Conservation (phyloP, 2,888 invertebrate species). For the Drosophila planitibia region DNA sequence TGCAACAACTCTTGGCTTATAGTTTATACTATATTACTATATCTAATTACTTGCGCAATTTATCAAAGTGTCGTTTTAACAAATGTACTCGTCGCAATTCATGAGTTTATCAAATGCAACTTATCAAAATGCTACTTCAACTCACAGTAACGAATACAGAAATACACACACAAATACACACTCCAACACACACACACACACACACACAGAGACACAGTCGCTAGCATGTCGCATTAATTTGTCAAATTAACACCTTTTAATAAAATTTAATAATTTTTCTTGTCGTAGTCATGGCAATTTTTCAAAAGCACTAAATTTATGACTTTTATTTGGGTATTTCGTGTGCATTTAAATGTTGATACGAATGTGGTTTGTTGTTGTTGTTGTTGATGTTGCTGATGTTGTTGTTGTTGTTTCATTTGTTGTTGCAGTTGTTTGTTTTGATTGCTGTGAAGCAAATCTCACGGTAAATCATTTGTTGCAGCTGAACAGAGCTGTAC, state of each 20-base stretch:
- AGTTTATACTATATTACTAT: background rate
- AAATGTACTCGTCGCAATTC: constrained; percentile 24
- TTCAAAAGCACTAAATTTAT: constrained; percentile 73
- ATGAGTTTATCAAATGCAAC: constrained; percentile 29
- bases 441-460: constrained; percentile 50
- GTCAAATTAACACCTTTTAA: constrained; percentile 78
- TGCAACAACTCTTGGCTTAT: background rate
- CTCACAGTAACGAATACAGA: background rate
- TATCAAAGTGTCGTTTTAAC: constrained; percentile 6
- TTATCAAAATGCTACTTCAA: constrained; percentile 6
- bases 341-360: constrained; percentile 46
- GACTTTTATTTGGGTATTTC: constrained; percentile 55
- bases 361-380: constrained; percentile 14
- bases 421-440: constrained; percentile 7
- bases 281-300: constrained; percentile 51
- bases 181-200: constrained; percentile 10
- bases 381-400: background rate
- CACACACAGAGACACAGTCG: constrained; percentile 13
- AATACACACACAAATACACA: constrained; percentile 7
- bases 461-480: constrained; percentile 65
- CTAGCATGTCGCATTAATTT: constrained; percentile 64
- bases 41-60: background rate
- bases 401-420: constrained; percentile 5
- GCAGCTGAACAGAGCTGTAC: constrained; percentile 28
- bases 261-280: constrained; percentile 63